Evolutionary conservation across 2,113 vertebrate species (phyloP).

Genomic region (Leucoraja erinaceus): DNA sequence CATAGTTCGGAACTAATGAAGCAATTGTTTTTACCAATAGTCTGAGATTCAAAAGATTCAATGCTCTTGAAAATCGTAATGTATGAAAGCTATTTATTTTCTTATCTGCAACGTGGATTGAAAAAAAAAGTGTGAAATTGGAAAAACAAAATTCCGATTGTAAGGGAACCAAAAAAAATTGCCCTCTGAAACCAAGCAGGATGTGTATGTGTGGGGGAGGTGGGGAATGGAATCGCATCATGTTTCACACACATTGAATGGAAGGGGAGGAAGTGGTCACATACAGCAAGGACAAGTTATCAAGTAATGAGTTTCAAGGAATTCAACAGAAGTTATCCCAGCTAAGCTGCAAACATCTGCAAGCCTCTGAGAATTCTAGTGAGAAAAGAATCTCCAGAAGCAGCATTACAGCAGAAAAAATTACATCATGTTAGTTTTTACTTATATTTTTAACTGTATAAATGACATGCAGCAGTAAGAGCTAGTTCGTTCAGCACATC

Average conservation of each 20-base stretch:
- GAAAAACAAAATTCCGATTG: neutral
- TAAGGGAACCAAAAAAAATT: neutral
- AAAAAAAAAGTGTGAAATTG: neutral
- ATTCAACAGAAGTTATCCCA: neutral
- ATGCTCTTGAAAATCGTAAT: neutral
- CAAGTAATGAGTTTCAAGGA: neutral
- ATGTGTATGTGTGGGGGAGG: neutral
- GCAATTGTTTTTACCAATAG: neutral
- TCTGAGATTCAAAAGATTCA: neutral
- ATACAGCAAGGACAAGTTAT: constrained; percentile 1
- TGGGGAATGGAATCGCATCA: neutral
- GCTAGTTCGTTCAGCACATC: neutral
- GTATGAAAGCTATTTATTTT: neutral
- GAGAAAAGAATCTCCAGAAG: neutral
- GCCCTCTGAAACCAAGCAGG: neutral
- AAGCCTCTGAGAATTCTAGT: no score
- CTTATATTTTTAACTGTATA: neutral
- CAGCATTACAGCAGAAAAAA: neutral
- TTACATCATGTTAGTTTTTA: neutral
- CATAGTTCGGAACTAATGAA: neutral
- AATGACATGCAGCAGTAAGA: neutral
- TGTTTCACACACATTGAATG: constrained; percentile 2
- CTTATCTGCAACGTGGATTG: neutral
- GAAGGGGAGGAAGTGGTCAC: constrained; percentile 19
- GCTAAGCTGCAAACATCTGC: neutral